phyloP scores from a whole-genome alignment of 1,140 invertebrate species.

The Hermetia illucens region DNA sequence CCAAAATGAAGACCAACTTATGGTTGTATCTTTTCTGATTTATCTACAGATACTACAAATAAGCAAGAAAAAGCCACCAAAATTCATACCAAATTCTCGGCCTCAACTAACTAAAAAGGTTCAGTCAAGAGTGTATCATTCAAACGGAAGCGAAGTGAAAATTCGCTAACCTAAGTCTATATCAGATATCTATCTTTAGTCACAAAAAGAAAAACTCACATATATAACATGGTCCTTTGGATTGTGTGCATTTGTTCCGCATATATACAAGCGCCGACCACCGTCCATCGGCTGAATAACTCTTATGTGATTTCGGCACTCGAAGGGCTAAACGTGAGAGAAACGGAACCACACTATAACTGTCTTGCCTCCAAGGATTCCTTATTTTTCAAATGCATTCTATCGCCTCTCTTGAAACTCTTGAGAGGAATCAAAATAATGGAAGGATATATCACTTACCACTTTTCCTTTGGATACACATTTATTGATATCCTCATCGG shows the following conservation, averaged over 20 bases:
- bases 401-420: not conserved
- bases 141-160: no score
- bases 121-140: no score
- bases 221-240: constrained; percentile 74
- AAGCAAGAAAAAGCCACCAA: no score
- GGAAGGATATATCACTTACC: constrained; percentile 36
- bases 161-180: no score
- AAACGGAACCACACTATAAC: not conserved
- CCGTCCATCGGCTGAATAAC: constrained; percentile 71
- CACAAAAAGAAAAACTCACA: no score
- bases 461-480: constrained; percentile 71
- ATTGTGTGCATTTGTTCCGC: constrained; percentile 74
- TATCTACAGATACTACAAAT: no score
- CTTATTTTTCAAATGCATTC: not conserved
- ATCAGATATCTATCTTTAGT: no score
- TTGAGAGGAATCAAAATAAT: constrained; percentile 7
- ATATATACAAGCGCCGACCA: constrained; percentile 62
- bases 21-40: no score
- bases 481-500: constrained; percentile 47
- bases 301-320: constrained; percentile 71
- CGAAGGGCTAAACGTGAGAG: constrained; percentile 46
- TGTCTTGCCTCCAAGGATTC: not conserved
- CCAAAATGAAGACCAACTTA: no score
- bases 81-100: no score
- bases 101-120: no score